phyloP scores from a whole-genome alignment of 2,888 invertebrate species.

The Leptopilina drosophilae region DNA sequence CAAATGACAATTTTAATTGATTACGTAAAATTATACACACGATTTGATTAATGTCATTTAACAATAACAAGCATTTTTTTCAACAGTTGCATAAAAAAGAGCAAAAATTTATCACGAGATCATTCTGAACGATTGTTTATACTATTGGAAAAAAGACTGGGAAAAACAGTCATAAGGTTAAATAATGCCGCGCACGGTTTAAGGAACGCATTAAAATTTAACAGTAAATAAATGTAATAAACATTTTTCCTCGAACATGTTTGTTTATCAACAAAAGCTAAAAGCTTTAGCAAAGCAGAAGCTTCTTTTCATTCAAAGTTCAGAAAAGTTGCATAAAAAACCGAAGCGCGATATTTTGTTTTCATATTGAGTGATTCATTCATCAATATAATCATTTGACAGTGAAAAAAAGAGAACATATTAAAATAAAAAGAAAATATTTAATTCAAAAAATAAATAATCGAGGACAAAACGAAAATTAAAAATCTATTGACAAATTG shows the following conservation, averaged over 20 bases:
- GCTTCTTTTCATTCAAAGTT: not conserved
- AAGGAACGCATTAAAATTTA: slow-evolving; percentile 4
- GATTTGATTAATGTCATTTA: not conserved
- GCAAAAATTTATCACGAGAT: slow-evolving; percentile 10
- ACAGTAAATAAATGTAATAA: slow-evolving; percentile 19
- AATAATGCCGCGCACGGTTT: not conserved
- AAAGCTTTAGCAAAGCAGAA: not conserved
- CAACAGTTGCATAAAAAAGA: too few species aligned
- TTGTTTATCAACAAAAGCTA: slow-evolving; percentile 2
- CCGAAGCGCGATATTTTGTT: not conserved
- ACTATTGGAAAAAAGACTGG: not conserved
- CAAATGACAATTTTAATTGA: not conserved
- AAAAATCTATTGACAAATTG: not conserved
- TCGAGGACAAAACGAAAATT: too few species aligned
- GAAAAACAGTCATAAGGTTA: slow-evolving; percentile 18
- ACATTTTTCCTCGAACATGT: not conserved
- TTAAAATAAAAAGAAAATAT: too few species aligned
- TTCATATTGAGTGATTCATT: not conserved
- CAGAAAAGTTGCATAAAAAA: not conserved
- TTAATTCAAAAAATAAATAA: too few species aligned
- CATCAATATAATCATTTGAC: not conserved
- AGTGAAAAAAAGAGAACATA: too few species aligned
- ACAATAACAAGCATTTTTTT: not conserved
- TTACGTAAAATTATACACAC: not conserved
- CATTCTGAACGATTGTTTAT: not conserved